Percentiles rank a stretch among this genome's conserved stretches.
These are phyloP conservation scores for Mormyrops attenuatus DNA, from an alignment of 2,797 vertebrate genomes.

Conservation along the genomic window DNA sequence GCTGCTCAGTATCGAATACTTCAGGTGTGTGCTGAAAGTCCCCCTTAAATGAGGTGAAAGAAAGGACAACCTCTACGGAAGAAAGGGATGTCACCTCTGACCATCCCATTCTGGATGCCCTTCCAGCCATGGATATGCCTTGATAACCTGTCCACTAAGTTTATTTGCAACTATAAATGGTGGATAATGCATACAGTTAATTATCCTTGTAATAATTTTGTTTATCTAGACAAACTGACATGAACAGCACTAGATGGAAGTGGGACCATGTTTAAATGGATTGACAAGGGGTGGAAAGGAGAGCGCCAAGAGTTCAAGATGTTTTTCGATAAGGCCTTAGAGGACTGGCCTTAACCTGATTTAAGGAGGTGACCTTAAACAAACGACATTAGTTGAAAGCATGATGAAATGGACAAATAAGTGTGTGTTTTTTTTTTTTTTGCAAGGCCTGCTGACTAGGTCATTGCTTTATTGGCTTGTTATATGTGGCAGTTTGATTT, in stretches of 20 bases:
- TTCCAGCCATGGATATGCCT: not conserved
- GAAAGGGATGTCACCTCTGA: not conserved
- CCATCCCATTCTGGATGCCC: not conserved
- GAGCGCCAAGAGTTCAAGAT: constrained; percentile 35
- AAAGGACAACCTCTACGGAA: not conserved
- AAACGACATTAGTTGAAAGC: constrained; percentile 61
- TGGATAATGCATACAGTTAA: constrained; percentile 34
- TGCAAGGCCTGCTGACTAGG: constrained; percentile 46
- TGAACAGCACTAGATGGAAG: not conserved
- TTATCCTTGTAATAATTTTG: constrained; percentile 30
- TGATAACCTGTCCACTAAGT: not conserved
- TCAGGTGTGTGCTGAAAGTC: not conserved
- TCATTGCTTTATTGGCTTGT: constrained; percentile 64
- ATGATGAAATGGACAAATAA: constrained; percentile 76
- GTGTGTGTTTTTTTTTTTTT: constrained; percentile 62
- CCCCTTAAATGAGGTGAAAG: not conserved
- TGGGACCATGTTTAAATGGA: not conserved
- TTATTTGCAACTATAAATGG: constrained; percentile 37
- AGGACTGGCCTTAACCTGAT: constrained; percentile 41
- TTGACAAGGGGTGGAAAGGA: not conserved
- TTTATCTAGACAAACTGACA: constrained; percentile 32
- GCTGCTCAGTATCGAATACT: not conserved
- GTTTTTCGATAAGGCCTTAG: not conserved
- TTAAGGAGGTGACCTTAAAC: constrained; percentile 54
- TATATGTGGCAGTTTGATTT: constrained; percentile 64